These are phyloP conservation scores for Ptychadena robeensis DNA, from an alignment of 2,797 vertebrate species.

Conservation along the genomic window DNA sequence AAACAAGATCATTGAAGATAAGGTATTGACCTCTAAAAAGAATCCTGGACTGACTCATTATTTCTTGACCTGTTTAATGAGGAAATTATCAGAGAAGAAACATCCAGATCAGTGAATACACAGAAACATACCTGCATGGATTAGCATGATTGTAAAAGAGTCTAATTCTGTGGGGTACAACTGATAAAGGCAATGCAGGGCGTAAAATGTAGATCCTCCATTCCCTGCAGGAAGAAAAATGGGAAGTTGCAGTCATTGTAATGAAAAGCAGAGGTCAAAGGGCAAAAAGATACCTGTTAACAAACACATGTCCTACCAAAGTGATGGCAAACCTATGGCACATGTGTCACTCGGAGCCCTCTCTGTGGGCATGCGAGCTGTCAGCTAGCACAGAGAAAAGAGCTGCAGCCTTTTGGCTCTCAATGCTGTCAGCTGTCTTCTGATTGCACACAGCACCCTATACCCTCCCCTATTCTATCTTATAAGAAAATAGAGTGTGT, in stretches of 20 bases:
- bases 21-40: not conserved
- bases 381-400: too few relatives aligned
- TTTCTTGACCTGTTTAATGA: slow-evolving; percentile 7
- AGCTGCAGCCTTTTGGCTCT: too few relatives aligned
- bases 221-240: slow-evolving; percentile 79
- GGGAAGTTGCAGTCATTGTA: not conserved
- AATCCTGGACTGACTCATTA: slow-evolving; percentile 25
- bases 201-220: slow-evolving; percentile 89
- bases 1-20: slow-evolving; percentile 31
- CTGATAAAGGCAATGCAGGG: slow-evolving; percentile 79
- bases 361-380: too few relatives aligned
- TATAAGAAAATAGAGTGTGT: too few relatives aligned
- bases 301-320: too few relatives aligned
- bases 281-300: too few relatives aligned
- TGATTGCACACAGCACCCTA: too few relatives aligned
- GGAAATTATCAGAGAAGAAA: slow-evolving; percentile 27
- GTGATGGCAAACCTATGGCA: too few relatives aligned
- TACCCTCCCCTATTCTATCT: too few relatives aligned
- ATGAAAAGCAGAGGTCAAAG: too few relatives aligned
- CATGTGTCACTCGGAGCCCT: too few relatives aligned
- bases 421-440: too few relatives aligned
- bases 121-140: slow-evolving; percentile 88
- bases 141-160: slow-evolving; percentile 82
- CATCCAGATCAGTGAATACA: slow-evolving; percentile 10
- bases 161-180: slow-evolving; percentile 80